Base-by-base conservation (phyloP, 2,888 invertebrate genomes). In the Macrosoma leucophasiata region DNA sequence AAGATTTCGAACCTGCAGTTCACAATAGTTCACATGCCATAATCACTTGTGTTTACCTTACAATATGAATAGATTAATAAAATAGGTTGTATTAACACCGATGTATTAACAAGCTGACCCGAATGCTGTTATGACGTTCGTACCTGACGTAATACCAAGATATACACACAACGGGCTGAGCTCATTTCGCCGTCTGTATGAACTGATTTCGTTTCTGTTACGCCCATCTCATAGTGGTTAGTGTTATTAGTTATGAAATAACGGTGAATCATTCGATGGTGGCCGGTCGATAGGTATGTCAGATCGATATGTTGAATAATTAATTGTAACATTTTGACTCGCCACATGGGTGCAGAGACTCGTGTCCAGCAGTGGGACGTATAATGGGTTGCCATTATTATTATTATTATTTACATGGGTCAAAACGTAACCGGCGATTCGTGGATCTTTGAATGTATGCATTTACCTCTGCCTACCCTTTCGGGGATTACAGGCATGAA, bases 101-200 rank as follows among this genome's bases (percentile, higher is more conserved):
- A 57, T 62, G 64, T 68, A 71, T 66, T 67, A 67, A 65, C 67
- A 66, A 61, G 57, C 62, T 78, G 79, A 79, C 78, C 79, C 62
- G 72, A 75, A 77, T 78, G 66, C 52, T 49, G 41, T 54, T 51
- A 60, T 81, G 79, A 81, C 79, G 79, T 62, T 51, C 50, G 56
- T 48, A 29, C 50, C 58, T 74, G 71, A 79, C 72, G 78, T 77
- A 69, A 77, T 50, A 46, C 46, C 46, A 55, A 60, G 61, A 38
- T 28, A 31, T 29, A 31, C 38, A 29, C n/a, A n/a, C n/a, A n/a
- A n/a, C 35, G 33, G 55, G 58, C 62, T 62, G 62, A 49, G 49
- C 55, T 58, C 66, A 62, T 58, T 61, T 42, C 39, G 31, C 38
- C 30, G 15, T 39, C 40, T 50, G 59, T 52, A 57, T 41, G 50